Evolutionary conservation across 2,888 invertebrate species (phyloP).

Genomic region (Temnothorax unifasciatus): DNA sequence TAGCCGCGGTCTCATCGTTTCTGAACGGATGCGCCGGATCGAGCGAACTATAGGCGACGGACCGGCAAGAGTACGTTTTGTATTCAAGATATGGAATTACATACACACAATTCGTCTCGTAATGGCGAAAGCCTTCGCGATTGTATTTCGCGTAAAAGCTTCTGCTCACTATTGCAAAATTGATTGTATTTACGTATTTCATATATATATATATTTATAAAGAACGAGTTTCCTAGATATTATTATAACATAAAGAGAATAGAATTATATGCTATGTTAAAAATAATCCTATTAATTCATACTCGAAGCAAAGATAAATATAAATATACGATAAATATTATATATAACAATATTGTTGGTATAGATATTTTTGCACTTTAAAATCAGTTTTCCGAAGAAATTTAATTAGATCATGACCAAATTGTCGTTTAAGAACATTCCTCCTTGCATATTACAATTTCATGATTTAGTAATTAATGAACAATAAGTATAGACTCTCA

Average conservation of each 20-base stretch:
- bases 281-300: neutral
- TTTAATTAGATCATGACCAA: conserved; percentile 68
- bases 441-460: conserved; percentile 3
- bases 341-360: neutral
- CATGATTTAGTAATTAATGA: conserved; percentile 52
- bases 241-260: neutral
- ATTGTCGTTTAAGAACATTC: conserved; percentile 61
- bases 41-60: neutral
- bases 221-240: neutral
- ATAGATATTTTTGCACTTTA: conserved; percentile 13
- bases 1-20: conserved; percentile 25
- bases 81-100: conserved; percentile 39
- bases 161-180: conserved; percentile 21
- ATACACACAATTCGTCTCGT: conserved; percentile 22
- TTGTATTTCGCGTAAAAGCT: conserved; percentile 48
- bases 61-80: conserved; percentile 39
- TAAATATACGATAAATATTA: neutral
- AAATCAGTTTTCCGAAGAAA: conserved; percentile 56
- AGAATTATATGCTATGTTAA: neutral
- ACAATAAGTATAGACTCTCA: conserved; percentile 60
- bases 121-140: conserved; percentile 29
- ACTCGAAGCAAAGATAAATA: neutral
- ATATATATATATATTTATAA: neutral
- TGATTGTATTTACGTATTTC: conserved; percentile 11
- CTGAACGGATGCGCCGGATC: conserved; percentile 21